These are phyloP conservation scores for Sminthurides aquaticus DNA, from an alignment of 2,888 invertebrate genomes.

Conservation along the genomic window DNA sequence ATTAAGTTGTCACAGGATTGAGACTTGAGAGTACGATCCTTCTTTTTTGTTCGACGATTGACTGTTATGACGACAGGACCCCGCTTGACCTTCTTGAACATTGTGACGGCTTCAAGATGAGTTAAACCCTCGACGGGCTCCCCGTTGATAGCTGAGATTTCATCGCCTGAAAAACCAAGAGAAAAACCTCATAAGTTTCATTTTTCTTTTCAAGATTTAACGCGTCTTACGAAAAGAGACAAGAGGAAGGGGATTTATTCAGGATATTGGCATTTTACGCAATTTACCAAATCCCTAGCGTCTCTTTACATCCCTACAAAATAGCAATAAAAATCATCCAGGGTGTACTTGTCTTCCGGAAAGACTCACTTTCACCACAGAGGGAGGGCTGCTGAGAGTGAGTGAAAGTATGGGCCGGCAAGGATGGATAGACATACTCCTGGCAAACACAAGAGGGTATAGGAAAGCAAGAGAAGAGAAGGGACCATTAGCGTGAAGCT, in stretches of 20 bases:
- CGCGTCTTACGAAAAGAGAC: neutral
- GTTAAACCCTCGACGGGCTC: conserved; percentile 70
- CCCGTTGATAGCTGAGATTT: conserved; percentile 73
- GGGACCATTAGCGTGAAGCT: neutral
- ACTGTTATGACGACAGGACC: conserved; percentile 67
- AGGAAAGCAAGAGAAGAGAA: no score
- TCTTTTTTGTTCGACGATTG: conserved; percentile 55
- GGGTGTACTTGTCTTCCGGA: neutral
- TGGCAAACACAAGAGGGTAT: no score
- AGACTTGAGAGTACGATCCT: conserved; percentile 43
- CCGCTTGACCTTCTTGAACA: conserved; percentile 70
- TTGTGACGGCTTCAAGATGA: conserved; percentile 68
- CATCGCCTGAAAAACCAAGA: conserved; percentile 58
- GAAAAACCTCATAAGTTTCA: neutral
- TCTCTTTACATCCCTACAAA: neutral
- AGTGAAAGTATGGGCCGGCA: no score
- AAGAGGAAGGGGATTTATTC: neutral
- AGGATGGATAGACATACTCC: no score
- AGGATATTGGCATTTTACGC: neutral
- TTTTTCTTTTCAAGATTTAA: no score
- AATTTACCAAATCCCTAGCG: neutral
- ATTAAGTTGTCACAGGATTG: conserved; percentile 43
- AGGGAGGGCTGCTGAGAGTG: no score
- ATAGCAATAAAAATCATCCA: neutral
- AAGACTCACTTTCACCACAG: no score